Percentiles rank a stretch among this genome's conserved stretches.
Evolutionary conservation across 2,113 vertebrate species (phyloP).

Genomic region (Callospermophilus lateralis): DNA sequence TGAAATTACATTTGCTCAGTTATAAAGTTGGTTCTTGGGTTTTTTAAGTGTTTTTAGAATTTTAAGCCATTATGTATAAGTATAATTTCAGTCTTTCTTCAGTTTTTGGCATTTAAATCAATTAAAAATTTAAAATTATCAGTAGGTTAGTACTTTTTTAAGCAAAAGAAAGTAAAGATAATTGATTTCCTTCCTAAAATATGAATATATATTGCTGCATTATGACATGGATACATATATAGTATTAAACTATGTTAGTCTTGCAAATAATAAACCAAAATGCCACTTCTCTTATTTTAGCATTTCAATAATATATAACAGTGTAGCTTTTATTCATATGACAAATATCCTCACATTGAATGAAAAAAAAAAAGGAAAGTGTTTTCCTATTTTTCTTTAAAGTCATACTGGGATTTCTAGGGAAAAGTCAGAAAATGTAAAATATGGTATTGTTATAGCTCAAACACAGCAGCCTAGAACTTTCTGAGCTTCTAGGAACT

Average conservation of each 20-base stretch:
- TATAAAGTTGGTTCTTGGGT: constrained; percentile 32
- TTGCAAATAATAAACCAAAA: constrained; percentile 37
- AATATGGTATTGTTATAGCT: background rate
- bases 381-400: constrained; percentile 59
- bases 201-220: background rate
- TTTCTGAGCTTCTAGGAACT: background rate
- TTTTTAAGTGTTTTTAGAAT: constrained; percentile 43
- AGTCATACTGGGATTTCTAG: constrained; percentile 20
- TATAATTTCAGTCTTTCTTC: constrained; percentile 30
- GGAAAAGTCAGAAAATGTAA: constrained; percentile 40
- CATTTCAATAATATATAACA: background rate
- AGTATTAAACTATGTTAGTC: background rate
- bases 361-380: background rate
- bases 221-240: background rate
- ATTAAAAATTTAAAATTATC: constrained; percentile 57
- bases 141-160: constrained; percentile 22
- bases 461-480: constrained; percentile 46
- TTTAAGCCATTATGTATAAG: background rate
- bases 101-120: constrained; percentile 46
- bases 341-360: background rate
- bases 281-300: background rate
- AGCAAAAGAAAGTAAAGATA: constrained; percentile 42
- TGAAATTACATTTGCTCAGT: constrained; percentile 65
- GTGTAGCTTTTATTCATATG: constrained; percentile 31
- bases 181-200: constrained; percentile 42